These are phyloP conservation scores for Pegoplata infirma DNA, from an alignment of 2,888 invertebrate genomes.

Conservation along the genomic window DNA sequence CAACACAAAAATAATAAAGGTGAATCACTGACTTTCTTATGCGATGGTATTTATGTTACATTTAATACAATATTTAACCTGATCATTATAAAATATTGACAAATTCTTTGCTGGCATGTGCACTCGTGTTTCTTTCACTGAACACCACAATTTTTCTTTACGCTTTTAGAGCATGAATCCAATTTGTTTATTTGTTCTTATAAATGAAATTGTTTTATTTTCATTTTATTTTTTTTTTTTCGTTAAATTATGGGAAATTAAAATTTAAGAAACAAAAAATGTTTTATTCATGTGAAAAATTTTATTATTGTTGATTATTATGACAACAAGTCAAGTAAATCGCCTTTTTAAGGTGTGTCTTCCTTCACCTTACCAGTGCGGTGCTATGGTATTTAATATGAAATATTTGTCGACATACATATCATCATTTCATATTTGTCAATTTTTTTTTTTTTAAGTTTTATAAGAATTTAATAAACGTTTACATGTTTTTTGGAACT, in stretches of 20 bases:
- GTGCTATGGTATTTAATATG: slow-evolving; percentile 32
- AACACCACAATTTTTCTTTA: slow-evolving; percentile 21
- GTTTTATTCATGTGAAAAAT: slow-evolving; percentile 74
- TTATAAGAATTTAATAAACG: not conserved
- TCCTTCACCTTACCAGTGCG: slow-evolving; percentile 58
- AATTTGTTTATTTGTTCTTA: slow-evolving; percentile 56
- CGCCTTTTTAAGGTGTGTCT: slow-evolving; percentile 70
- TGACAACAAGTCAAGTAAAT: slow-evolving; percentile 73
- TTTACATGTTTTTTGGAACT: no score
- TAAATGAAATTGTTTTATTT: slow-evolving; percentile 34
- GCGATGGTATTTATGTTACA: not conserved
- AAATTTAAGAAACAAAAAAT: slow-evolving; percentile 63
- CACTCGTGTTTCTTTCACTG: slow-evolving; percentile 2
- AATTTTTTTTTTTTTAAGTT: not conserved
- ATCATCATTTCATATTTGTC: slow-evolving; percentile 36
- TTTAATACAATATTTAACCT: slow-evolving; percentile 53
- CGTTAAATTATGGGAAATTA: slow-evolving; percentile 72
- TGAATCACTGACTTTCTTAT: slow-evolving; percentile 51
- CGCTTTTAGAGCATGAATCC: slow-evolving; percentile 41
- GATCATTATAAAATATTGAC: slow-evolving; percentile 46
- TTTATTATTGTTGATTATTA: slow-evolving; percentile 55
- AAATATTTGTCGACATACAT: slow-evolving; percentile 45
- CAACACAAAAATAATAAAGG: slow-evolving; percentile 11
- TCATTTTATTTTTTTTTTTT: slow-evolving; percentile 40
- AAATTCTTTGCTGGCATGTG: slow-evolving; percentile 28